phyloP scores from a whole-genome alignment of 1,140 invertebrate species.

The Chironomus tepperi region DNA sequence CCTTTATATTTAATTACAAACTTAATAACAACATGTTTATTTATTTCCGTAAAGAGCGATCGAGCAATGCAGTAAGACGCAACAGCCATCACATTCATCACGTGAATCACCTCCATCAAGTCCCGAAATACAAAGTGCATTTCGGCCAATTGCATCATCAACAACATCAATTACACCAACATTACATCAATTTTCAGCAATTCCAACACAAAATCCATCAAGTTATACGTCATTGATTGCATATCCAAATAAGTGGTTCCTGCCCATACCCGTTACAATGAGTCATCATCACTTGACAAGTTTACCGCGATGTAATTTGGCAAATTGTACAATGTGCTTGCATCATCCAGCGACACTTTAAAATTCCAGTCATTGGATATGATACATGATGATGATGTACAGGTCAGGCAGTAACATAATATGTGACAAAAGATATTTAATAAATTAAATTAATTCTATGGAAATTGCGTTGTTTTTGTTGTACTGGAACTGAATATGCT shows the following conservation, averaged over 20 bases:
- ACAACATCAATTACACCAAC: constrained; percentile 1
- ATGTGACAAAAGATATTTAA: background rate
- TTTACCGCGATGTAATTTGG: constrained; percentile 37
- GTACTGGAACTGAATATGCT: too few species aligned
- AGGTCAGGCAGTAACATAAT: background rate
- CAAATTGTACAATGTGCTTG: constrained; percentile 33
- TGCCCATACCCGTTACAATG: constrained; percentile 39
- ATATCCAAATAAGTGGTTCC: constrained; percentile 38
- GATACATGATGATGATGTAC: background rate
- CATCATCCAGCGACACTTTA: constrained; percentile 20
- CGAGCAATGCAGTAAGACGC: constrained; percentile 34
- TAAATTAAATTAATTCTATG: too few species aligned
- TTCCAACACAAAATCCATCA: constrained; percentile 26
- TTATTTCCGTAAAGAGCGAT: constrained; percentile 30
- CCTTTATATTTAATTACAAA: background rate
- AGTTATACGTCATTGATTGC: constrained; percentile 32
- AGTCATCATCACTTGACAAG: constrained; percentile 35
- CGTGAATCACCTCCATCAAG: constrained; percentile 25
- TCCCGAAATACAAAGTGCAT: constrained; percentile 2
- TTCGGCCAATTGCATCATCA: constrained; percentile 1
- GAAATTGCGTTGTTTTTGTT: background rate
- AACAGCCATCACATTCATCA: constrained; percentile 14
- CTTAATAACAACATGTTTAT: background rate
- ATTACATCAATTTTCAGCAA: constrained; percentile 22
- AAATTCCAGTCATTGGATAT: background rate